Evolutionary conservation across 2,888 invertebrate genomes (phyloP).

Genomic region (Lasioglossum oenotherae): DNA sequence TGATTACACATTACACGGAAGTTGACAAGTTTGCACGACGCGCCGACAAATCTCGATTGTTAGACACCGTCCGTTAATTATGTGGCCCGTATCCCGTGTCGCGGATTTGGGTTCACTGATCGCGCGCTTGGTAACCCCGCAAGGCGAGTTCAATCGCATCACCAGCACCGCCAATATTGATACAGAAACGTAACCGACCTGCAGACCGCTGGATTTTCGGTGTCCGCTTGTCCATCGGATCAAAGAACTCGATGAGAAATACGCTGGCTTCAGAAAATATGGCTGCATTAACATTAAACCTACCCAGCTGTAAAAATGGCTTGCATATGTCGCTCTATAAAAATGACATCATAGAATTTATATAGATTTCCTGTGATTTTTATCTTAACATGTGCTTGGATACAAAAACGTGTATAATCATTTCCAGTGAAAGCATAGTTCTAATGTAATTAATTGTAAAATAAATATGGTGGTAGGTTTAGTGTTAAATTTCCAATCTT

Average conservation of each 20-base stretch:
- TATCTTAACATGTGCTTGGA: too few species aligned
- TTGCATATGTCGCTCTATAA: too few species aligned
- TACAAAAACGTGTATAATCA: too few species aligned
- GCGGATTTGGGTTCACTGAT: slow-evolving; percentile 38
- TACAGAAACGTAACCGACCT: slow-evolving; percentile 58
- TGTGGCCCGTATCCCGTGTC: slow-evolving; percentile 22
- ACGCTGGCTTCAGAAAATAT: not conserved
- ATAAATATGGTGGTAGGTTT: too few species aligned
- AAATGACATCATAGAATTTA: too few species aligned
- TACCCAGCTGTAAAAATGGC: too few species aligned
- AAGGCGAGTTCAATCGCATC: slow-evolving; percentile 61
- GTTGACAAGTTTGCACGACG: slow-evolving; percentile 1
- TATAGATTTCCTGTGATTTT: too few species aligned
- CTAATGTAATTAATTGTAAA: too few species aligned
- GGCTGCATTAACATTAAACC: not conserved
- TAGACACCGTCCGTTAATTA: slow-evolving; percentile 34
- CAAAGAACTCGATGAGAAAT: slow-evolving; percentile 15
- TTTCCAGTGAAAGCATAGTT: too few species aligned
- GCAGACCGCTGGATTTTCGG: slow-evolving; percentile 40
- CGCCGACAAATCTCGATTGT: slow-evolving; percentile 10
- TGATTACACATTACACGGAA: not conserved
- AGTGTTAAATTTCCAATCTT: not conserved
- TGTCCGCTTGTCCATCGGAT: slow-evolving; percentile 41
- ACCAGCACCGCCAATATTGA: slow-evolving; percentile 68
- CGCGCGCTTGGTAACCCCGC: not conserved